Conservation (phyloP, 2,797 vertebrate genomes). For the Enteromius paludinosus region DNA sequence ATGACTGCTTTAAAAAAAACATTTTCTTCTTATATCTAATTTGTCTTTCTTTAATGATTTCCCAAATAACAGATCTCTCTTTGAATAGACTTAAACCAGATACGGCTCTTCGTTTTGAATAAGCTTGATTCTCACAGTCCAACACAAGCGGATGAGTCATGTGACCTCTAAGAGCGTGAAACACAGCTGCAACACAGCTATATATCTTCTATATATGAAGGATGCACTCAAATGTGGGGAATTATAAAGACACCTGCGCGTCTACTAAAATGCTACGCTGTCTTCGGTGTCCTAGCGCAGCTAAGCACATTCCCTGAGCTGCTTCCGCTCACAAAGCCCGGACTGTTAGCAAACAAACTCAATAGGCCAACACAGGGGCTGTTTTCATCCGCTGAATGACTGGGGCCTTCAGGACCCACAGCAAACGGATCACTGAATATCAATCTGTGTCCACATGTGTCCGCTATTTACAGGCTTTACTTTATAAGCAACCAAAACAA, state of each 20-base stretch:
- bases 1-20: no score
- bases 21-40: neutral
- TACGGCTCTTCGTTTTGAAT: neutral
- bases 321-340: conserved; percentile 52
- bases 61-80: neutral
- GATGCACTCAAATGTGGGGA: conserved; percentile 25
- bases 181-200: conserved; percentile 44
- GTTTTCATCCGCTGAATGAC: conserved; percentile 54
- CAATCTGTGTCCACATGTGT: conserved; percentile 56
- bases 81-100: neutral
- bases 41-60: conserved; percentile 1
- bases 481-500: conserved; percentile 52
- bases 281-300: conserved; percentile 21
- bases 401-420: conserved; percentile 49
- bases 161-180: conserved; percentile 4
- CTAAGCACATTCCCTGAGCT: conserved; percentile 33
- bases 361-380: conserved; percentile 51
- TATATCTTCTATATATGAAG: conserved; percentile 42
- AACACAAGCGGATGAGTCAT: conserved; percentile 41
- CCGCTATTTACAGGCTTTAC: conserved; percentile 50
- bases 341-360: conserved; percentile 58
- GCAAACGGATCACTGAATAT: conserved; percentile 50
- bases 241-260: conserved; percentile 50
- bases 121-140: conserved; percentile 10
- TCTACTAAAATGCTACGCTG: conserved; percentile 50